A percentile compares a stretch with the other conserved stretches of the same genome.
These are phyloP conservation scores for Oryzias melastigma DNA, from an alignment of 2,113 vertebrate genomes.

Conservation along the genomic window DNA sequence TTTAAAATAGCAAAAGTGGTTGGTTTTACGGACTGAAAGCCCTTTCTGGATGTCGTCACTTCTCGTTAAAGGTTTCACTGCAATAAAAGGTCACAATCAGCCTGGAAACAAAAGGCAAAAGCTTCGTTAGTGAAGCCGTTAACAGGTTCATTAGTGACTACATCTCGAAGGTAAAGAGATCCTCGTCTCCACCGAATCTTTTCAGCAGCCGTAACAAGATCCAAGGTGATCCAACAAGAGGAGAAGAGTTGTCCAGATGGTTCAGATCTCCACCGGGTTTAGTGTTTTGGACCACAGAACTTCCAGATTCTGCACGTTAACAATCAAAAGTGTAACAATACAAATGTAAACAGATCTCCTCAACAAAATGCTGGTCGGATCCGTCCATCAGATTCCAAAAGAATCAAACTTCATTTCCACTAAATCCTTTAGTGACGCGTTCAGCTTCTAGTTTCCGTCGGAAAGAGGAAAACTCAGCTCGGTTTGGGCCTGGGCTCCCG, in stretches of 20 bases:
- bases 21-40: no score
- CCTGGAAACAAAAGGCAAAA: no score
- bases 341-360: neutral
- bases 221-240: neutral
- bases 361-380: constrained; percentile 3
- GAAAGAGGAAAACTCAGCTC: neutral
- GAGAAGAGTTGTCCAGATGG: no score
- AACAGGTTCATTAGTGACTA: neutral
- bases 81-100: no score
- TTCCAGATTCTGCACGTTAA: constrained; percentile 11
- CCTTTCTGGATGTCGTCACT: no score
- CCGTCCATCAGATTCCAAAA: constrained; percentile 5
- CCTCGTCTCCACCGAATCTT: neutral
- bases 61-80: no score
- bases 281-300: constrained; percentile 7
- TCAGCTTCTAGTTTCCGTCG: constrained; percentile 1
- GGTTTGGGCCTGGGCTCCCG: no score
- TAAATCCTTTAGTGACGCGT: neutral
- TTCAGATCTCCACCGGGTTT: neutral
- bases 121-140: no score
- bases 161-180: neutral
- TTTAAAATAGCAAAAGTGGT: no score
- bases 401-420: constrained; percentile 1
- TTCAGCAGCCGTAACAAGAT: constrained; percentile 4
- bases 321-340: neutral